Percentiles rank a stretch among this genome's conserved stretches.
These are phyloP conservation scores for Cyprinus carpio DNA, from an alignment of 2,113 vertebrate species.

Conservation along the genomic window DNA sequence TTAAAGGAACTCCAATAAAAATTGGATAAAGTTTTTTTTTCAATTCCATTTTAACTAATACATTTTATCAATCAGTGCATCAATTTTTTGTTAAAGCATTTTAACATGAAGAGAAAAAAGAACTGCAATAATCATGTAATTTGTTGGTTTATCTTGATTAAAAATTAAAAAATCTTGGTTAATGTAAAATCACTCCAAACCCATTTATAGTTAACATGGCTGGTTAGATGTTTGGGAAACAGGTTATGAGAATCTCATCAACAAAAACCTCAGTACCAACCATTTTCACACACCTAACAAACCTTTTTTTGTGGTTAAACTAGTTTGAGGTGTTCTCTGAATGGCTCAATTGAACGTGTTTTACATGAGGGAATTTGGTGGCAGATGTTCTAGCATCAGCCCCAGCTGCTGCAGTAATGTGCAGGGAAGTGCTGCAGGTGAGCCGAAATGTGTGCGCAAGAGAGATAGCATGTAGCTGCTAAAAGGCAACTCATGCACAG, in stretches of 20 bases:
- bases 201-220: slow-evolving; percentile 25
- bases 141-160: slow-evolving; percentile 23
- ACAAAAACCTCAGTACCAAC: not conserved
- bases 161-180: slow-evolving; percentile 20
- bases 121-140: not conserved
- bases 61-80: not conserved
- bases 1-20: not conserved
- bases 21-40: not conserved
- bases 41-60: not conserved
- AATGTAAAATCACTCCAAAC: slow-evolving; percentile 50
- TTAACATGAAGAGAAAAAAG: not conserved
- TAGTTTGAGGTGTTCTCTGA: not conserved
- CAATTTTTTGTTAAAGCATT: not conserved
- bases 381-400: slow-evolving; percentile 42
- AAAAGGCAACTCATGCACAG: slow-evolving; percentile 44
- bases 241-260: not conserved
- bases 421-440: slow-evolving; percentile 16
- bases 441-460: not conserved
- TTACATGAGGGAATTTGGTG: not conserved
- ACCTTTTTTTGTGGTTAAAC: not conserved
- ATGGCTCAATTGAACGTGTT: not conserved
- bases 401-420: slow-evolving; percentile 14
- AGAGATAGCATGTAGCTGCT: not conserved
- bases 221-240: slow-evolving; percentile 22
- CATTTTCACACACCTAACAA: not conserved